Base-by-base conservation (phyloP, 2,888 invertebrate genomes). In the Drosophila austrosaltans region DNA sequence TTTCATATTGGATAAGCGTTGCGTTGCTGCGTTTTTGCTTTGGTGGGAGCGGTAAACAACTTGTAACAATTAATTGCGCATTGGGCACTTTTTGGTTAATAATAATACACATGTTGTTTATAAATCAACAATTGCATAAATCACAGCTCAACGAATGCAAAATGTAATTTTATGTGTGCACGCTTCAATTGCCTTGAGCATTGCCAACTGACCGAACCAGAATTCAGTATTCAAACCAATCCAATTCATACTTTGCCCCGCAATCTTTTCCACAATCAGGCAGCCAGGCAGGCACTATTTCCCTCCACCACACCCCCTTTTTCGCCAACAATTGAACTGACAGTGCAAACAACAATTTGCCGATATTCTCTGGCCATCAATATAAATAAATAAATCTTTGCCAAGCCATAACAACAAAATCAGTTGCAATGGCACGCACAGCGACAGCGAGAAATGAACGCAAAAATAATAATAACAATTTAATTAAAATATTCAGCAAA, bases 311-410 rank as follows among this genome's bases (percentile, higher is more conserved):
- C 16, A 16, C 5, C 1, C 42, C 32, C 62, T 7, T 53, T 63
- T 20, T 2, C 42, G 2, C 42, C 39, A 36, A 36, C 39, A 36
- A 36, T 39, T 44, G 39, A 56, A 58, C 36, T 73, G 74, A 44
- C 69, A 71, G 71, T 72, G 67, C 72, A 87, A 85, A 87, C 74
- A 87, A 78, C 48, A 48, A 48, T 48, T 48, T 48, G 69, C 73
- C 69, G 72, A 78, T 69, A 75, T 74, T 48, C 72, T 60, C 59
- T 69, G 81, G 61, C 75, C 84, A 88, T 88, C 87, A 83, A 83
- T 83, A 82, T 82, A 84, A 88, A 85, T 87, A 89, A 87, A 85
- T 89, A 87, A 89, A 85, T 85, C 89, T 82, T 79, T 89, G 80
- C 87, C 75, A 39, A 72, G 72, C 80, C 78, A 85, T 87, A 85